Evolutionary conservation across 2,113 vertebrate genomes (phyloP).

Genomic region (Dascyllus trimaculatus): DNA sequence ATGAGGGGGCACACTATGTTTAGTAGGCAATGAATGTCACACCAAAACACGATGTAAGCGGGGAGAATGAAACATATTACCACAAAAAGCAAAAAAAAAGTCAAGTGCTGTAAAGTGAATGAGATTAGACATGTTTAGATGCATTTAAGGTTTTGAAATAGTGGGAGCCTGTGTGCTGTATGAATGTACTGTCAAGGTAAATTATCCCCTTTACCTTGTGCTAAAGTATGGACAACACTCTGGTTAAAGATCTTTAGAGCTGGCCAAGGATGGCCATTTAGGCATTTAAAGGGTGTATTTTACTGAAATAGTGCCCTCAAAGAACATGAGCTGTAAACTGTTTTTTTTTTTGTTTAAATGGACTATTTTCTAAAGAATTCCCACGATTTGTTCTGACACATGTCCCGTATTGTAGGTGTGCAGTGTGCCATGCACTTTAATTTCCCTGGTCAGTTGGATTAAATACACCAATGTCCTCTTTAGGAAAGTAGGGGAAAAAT

Average conservation of each 20-base stretch:
- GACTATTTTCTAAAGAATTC: slow-evolving; percentile 64
- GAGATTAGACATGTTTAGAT: not conserved
- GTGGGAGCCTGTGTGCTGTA: not conserved
- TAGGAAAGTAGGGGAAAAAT: slow-evolving; percentile 43
- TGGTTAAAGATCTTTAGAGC: slow-evolving; percentile 5
- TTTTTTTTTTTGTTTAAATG: slow-evolving; percentile 64
- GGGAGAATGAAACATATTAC: slow-evolving; percentile 3
- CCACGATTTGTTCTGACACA: slow-evolving; percentile 68
- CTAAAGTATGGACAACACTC: not conserved
- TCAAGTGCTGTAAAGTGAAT: not conserved
- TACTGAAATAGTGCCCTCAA: slow-evolving; percentile 39
- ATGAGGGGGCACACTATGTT: slow-evolving; percentile 41
- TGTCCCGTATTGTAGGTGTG: slow-evolving; percentile 68
- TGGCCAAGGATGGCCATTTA: no score
- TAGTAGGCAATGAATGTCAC: slow-evolving; percentile 39
- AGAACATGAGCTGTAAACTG: slow-evolving; percentile 42
- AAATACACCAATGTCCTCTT: slow-evolving; percentile 72
- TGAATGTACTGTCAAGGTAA: not conserved
- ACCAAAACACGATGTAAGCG: slow-evolving; percentile 29
- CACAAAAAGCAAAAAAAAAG: slow-evolving; percentile 12
- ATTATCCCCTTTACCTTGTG: not conserved
- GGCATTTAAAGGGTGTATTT: no score
- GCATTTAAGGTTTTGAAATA: not conserved
- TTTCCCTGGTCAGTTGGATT: slow-evolving; percentile 77
- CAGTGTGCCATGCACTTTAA: slow-evolving; percentile 77